Conservation (phyloP, 2,888 invertebrate species). For the Sinodicranocentrus sp. region DNA sequence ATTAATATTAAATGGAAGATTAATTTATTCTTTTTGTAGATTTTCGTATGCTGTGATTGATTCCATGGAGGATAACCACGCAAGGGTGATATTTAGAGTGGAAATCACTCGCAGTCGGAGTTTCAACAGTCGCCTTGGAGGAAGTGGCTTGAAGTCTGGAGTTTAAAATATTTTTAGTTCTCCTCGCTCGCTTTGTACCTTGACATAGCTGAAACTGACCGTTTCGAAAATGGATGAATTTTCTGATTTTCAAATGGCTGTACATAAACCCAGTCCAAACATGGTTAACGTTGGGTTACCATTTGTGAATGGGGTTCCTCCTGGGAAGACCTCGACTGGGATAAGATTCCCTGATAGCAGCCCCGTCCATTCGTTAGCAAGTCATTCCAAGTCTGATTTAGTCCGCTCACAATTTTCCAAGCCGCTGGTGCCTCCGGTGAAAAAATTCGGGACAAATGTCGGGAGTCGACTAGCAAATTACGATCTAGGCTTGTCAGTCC, state of each 20-base stretch:
- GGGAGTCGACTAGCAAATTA: conserved; percentile 80
- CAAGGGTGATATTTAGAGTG: background rate
- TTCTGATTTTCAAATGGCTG: conserved; percentile 80
- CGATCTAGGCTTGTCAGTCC: conserved; percentile 78
- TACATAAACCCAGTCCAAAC: conserved; percentile 71
- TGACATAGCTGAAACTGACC: too few relatives aligned
- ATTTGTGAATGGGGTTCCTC: conserved; percentile 39
- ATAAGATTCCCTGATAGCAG: conserved; percentile 51
- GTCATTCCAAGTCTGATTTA: conserved; percentile 60
- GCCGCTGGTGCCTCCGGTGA: conserved; percentile 26
- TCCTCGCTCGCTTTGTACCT: too few relatives aligned
- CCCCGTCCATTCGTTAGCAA: conserved; percentile 66
- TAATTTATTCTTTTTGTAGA: too few relatives aligned
- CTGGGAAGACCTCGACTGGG: conserved; percentile 77
- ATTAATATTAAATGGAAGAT: background rate
- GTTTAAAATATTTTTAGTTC: too few relatives aligned
- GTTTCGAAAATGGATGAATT: conserved; percentile 79
- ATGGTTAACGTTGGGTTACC: conserved; percentile 76
- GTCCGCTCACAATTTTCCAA: conserved; percentile 29
- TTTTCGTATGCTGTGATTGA: background rate
- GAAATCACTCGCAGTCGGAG: too few relatives aligned
- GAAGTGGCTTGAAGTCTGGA: too few relatives aligned
- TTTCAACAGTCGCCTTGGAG: too few relatives aligned
- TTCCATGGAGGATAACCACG: conserved; percentile 7
- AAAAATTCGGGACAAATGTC: conserved; percentile 73